Conservation (phyloP, 2,113 vertebrate species). For the Mesitornis unicolor region DNA sequence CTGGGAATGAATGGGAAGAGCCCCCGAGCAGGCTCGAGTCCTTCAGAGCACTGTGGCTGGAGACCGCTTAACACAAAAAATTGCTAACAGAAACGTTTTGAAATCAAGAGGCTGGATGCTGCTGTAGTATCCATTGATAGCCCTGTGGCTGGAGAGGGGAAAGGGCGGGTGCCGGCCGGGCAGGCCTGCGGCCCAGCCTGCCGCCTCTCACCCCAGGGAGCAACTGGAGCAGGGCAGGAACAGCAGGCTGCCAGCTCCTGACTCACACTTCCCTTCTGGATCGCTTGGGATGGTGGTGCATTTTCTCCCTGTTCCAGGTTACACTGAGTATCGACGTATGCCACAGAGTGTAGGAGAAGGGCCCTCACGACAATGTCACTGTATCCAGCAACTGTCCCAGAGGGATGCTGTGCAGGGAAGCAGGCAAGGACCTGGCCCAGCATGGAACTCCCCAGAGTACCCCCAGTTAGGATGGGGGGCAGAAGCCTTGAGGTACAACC, state of each 20-base stretch:
- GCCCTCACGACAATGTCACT: neutral
- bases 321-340: neutral
- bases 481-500: neutral
- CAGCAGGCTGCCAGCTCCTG: neutral
- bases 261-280: neutral
- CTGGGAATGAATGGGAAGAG: neutral
- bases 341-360: neutral
- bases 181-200: neutral
- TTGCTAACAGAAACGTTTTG: neutral
- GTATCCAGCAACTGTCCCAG: neutral
- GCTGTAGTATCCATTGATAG: neutral
- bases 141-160: neutral
- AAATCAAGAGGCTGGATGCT: neutral
- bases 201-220: neutral
- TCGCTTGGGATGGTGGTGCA: neutral
- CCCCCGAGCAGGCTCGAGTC: accelerated
- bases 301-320: neutral
- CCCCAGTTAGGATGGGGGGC: neutral
- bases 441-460: neutral
- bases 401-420: neutral
- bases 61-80: neutral
- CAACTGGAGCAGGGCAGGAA: neutral
- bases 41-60: accelerated
- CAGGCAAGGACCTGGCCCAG: accelerated
- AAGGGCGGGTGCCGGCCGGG: too few species aligned